phyloP scores from a whole-genome alignment of 2,797 vertebrate genomes.

The Amblyopsis hoosieri region DNA sequence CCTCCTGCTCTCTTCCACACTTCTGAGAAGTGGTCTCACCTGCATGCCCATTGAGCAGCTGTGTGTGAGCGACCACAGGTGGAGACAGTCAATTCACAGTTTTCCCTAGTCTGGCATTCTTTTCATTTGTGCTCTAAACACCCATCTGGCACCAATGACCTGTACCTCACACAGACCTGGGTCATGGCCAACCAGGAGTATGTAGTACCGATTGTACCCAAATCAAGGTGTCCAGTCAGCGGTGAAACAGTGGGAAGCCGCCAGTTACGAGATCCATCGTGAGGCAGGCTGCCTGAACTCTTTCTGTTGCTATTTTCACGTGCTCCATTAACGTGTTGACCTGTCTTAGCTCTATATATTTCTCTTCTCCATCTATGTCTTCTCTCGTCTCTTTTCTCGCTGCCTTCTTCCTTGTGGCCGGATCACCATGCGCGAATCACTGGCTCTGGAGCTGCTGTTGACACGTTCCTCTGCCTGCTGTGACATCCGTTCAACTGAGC shows the following conservation, averaged over 20 bases:
- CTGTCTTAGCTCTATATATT: background rate
- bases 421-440: constrained; percentile 58
- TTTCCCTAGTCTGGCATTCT: too few species aligned
- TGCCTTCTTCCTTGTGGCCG: constrained; percentile 24
- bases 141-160: background rate
- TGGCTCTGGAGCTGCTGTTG: constrained; percentile 55
- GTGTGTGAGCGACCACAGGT: too few species aligned
- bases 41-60: too few species aligned
- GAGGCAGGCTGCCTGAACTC: constrained; percentile 20
- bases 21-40: too few species aligned
- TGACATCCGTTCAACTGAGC: constrained; percentile 74
- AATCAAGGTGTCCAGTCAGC: constrained; percentile 51
- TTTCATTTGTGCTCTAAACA: too few species aligned
- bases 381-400: constrained; percentile 12
- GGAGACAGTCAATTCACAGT: too few species aligned
- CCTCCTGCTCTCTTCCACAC: too few species aligned
- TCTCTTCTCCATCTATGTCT: constrained; percentile 2
- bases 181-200: constrained; percentile 56
- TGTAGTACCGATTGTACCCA: constrained; percentile 62
- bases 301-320: constrained; percentile 14
- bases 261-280: constrained; percentile 42
- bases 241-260: constrained; percentile 29
- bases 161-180: constrained; percentile 37
- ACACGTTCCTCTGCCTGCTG: constrained; percentile 51
- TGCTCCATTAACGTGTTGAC: constrained; percentile 6